These are phyloP conservation scores for Cephus nigrinus DNA, from an alignment of 2,888 invertebrate species.

Conservation along the genomic window DNA sequence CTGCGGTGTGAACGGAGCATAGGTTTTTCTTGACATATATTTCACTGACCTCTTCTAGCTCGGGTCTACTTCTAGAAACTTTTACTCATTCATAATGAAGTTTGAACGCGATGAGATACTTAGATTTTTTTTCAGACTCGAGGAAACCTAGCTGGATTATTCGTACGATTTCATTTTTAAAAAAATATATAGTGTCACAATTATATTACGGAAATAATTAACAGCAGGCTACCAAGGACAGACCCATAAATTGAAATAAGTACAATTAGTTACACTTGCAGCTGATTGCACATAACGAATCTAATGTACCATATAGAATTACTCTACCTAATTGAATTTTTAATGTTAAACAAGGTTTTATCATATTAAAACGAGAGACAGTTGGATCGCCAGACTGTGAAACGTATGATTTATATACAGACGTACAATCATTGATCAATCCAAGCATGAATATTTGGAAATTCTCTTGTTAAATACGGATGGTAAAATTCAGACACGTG, in stretches of 20 bases:
- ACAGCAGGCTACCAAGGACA: neutral
- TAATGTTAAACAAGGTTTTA: neutral
- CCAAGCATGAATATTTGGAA: neutral
- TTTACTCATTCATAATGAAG: neutral
- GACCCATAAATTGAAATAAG: neutral
- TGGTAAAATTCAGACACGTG: slow-evolving; percentile 24
- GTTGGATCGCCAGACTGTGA: neutral
- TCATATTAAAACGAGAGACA: neutral
- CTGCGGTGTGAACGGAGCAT: neutral
- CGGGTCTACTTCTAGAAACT: neutral
- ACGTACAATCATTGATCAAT: neutral
- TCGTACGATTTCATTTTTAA: neutral
- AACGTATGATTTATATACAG: neutral
- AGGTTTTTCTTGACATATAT: neutral
- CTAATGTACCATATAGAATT: neutral
- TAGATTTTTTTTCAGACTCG: neutral
- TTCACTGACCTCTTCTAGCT: neutral
- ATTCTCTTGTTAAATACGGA: neutral
- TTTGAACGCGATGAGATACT: neutral
- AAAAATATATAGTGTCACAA: neutral
- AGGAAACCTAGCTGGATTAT: neutral
- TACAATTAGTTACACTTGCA: slow-evolving; percentile 4
- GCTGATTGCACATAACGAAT: neutral
- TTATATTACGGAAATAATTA: neutral
- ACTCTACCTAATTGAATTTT: neutral